Conservation (phyloP, 2,797 vertebrate species). For the Avahi laniger region DNA sequence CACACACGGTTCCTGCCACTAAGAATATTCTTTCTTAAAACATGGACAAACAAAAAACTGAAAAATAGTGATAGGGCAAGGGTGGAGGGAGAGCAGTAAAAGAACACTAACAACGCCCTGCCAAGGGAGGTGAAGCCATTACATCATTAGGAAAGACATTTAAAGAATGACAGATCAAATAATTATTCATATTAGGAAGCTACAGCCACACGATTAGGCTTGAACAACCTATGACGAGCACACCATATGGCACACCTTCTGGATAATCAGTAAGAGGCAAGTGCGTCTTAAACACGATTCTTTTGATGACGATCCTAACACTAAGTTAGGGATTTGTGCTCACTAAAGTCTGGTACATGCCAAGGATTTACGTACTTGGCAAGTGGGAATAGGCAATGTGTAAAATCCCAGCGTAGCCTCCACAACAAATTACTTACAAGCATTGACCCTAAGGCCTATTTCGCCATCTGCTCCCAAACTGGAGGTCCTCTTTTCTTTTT, state of each 20-base stretch:
- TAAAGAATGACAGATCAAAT: background rate
- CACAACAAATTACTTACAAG: background rate
- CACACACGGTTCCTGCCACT: background rate
- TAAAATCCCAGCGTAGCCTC: background rate
- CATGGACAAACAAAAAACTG: background rate
- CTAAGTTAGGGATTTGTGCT: background rate
- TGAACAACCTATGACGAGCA: background rate
- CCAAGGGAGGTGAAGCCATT: background rate
- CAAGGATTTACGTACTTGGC: background rate
- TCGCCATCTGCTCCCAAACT: background rate
- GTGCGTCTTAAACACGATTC: background rate
- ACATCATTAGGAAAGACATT: background rate
- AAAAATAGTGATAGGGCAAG: background rate
- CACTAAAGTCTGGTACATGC: background rate
- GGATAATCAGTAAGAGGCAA: background rate
- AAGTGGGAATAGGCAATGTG: background rate
- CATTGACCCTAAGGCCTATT: background rate
- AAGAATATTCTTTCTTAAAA: constrained; percentile 18
- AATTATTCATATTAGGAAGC: constrained; percentile 18
- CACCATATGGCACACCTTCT: background rate
- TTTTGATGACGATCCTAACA: background rate
- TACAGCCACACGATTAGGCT: background rate
- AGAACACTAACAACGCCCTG: background rate
- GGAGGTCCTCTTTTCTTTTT: background rate
- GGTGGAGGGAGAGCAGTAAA: background rate